Conservation (phyloP, 2,888 invertebrate genomes). For the Trileptium ribeirensis region DNA sequence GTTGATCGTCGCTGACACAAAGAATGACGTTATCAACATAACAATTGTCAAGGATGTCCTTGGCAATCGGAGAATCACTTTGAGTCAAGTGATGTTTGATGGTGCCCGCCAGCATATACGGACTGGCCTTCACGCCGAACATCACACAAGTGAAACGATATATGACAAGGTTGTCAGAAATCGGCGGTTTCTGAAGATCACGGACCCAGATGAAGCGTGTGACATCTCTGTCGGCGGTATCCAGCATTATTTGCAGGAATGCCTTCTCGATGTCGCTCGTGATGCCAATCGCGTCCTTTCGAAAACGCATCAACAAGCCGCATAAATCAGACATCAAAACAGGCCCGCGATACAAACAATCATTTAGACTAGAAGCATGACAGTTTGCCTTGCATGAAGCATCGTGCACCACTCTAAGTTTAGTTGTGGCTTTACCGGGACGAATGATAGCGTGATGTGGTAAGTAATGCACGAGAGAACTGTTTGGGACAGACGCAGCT, state of each 20-base stretch:
- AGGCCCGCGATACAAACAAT: not conserved
- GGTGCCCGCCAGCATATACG: not conserved
- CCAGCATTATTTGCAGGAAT: not conserved
- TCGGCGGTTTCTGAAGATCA: not conserved
- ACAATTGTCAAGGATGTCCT: not conserved
- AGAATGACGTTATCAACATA: not conserved
- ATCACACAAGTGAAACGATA: not conserved
- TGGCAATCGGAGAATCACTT: not conserved
- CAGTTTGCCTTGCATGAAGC: not conserved
- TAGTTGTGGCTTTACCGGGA: constrained; percentile 9
- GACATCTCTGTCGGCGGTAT: not conserved
- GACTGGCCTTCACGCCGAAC: not conserved
- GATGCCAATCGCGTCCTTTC: not conserved
- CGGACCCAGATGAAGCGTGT: not conserved
- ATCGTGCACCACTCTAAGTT: constrained; percentile 14
- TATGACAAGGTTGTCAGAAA: not conserved
- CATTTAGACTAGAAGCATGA: not conserved
- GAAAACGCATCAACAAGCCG: not conserved
- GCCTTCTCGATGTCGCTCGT: constrained; percentile 24
- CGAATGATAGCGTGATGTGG: not conserved
- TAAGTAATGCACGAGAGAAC: not conserved
- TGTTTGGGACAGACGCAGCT: not conserved
- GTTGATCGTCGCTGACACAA: not conserved
- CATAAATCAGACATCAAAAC: not conserved
- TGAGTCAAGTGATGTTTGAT: not conserved